Base-by-base conservation (phyloP, 2,888 invertebrate species). In the Yponomeuta evonymella region DNA sequence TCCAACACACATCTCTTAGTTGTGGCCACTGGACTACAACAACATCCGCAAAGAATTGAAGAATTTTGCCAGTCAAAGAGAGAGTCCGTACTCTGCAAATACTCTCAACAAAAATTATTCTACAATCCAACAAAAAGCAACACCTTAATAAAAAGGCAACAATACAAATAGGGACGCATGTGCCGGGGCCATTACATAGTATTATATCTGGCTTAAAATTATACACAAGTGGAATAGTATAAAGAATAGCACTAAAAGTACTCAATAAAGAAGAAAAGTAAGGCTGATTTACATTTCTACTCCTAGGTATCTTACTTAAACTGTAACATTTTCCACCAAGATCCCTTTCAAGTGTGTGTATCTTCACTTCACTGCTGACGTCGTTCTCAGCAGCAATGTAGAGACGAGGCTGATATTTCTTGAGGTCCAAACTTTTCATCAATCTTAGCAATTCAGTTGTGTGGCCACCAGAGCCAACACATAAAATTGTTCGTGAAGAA, bases 121-220 rank as follows among this genome's bases (percentile, higher is more conserved):
- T 95, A 72, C 95, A 94, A 76, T 95, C 90, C 48, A 93, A 84
- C n/a, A 97, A 79, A 75, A 94, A 95, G 0, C 95, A 83, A 73
- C 95, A 93, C 84, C 95, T 95, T 75, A 96, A 90, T 0, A 98
- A 68, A 81, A 96, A 96, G 23, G 95, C 96, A 71, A 96, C 93
- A 71, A 96, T 77, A 89, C 98, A 98, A 71, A 98, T 92, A 4
- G 99, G 99, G 73, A 99, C 94, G 86, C 99, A 99, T 8, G 98
- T 99, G 9, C 99, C 99, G 66, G 99, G 99, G 0, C 99, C 99
- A 91, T 99, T 98, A 87, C 97, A 98, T 69, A 98, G 88, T 77
- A 98, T 94, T 76, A 98, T 83, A 84, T 97, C 95, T 1, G 99
- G 98, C 74, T 93, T 94, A 77, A 95, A 93, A 69, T 87, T 92